These are phyloP conservation scores for Brachionus asplanchnoidis DNA, from an alignment of 1,140 invertebrate species.

Conservation along the genomic window DNA sequence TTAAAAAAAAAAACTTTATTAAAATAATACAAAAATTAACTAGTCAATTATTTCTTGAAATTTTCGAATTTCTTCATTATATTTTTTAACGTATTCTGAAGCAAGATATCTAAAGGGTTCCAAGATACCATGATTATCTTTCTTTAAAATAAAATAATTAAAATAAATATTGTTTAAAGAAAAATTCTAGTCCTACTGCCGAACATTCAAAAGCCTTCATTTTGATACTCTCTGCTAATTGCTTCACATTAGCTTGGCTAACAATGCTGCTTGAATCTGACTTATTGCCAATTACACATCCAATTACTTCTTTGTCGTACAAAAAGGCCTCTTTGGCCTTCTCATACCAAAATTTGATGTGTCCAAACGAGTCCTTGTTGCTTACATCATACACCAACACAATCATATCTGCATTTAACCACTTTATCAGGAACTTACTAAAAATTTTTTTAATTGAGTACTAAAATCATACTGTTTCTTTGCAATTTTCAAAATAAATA, in stretches of 20 bases:
- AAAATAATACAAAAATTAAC: neutral
- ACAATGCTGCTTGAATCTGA: neutral
- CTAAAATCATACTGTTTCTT: constrained; percentile 21
- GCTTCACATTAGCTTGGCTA: neutral
- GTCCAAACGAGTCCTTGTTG: constrained; percentile 27
- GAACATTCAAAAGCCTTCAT: constrained; percentile 41
- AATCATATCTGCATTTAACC: constrained; percentile 39
- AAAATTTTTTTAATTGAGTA: neutral
- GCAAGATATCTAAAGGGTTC: constrained; percentile 38
- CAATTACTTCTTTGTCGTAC: neutral
- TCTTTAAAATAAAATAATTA: constrained; percentile 16
- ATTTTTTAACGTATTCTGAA: constrained; percentile 19
- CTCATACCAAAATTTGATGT: constrained; percentile 34
- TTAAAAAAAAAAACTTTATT: neutral
- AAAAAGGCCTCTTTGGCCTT: constrained; percentile 6
- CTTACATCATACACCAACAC: constrained; percentile 32
- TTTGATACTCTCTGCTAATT: constrained; percentile 20
- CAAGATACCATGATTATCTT: constrained; percentile 28
- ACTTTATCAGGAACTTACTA: neutral
- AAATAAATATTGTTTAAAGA: neutral
- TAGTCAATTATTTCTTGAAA: neutral
- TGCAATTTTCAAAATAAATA: constrained; percentile 29
- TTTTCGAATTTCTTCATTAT: constrained; percentile 5
- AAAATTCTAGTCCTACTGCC: neutral
- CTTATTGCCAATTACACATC: constrained; percentile 38